phyloP scores from a whole-genome alignment of 2,797 vertebrate genomes.

The Erithacus rubecula region DNA sequence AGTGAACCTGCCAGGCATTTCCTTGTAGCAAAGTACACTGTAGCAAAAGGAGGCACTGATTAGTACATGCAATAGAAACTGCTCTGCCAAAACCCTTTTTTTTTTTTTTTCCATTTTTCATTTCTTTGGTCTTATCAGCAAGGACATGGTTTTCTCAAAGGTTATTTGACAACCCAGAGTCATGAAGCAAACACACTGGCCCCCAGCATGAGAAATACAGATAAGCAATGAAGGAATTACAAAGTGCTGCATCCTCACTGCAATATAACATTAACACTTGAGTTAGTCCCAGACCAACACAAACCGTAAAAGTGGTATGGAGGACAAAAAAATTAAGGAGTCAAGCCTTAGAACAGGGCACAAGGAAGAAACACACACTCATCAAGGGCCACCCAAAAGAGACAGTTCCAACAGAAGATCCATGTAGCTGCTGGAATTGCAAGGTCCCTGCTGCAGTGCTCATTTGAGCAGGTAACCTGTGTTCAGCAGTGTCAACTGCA shows the following conservation, averaged over 20 bases:
- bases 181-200: background rate
- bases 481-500: background rate
- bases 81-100: background rate
- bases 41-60: background rate
- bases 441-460: background rate
- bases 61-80: background rate
- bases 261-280: background rate
- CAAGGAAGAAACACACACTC: background rate
- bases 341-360: background rate
- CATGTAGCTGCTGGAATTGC: background rate
- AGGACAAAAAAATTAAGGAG: background rate
- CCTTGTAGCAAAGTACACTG: constrained; percentile 8
- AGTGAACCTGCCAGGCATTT: background rate
- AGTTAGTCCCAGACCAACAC: background rate
- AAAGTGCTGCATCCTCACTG: background rate
- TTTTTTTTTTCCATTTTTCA: no score
- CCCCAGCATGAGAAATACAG: background rate
- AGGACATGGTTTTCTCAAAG: constrained; percentile 8
- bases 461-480: background rate
- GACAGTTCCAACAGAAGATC: background rate
- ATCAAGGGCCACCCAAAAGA: background rate
- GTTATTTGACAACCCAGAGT: background rate
- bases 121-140: constrained; percentile 24
- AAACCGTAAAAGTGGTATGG: background rate
- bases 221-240: background rate